These are phyloP conservation scores for Dascyllus trimaculatus DNA, from an alignment of 2,113 vertebrate genomes.

Conservation along the genomic window DNA sequence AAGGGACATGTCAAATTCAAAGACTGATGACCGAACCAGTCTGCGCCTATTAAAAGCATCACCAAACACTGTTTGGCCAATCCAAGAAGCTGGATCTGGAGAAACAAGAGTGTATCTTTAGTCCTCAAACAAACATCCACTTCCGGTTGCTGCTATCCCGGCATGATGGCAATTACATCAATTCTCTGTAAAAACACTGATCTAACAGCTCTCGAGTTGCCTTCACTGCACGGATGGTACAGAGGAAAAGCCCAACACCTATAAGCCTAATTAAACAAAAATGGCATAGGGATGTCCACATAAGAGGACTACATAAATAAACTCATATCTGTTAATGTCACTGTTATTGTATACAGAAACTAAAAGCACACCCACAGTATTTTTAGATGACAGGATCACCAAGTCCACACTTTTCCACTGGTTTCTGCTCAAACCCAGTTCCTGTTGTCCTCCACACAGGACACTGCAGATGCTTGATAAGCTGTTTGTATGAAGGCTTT, in stretches of 20 bases:
- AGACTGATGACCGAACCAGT: constrained; percentile 83
- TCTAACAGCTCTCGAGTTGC: constrained; percentile 56
- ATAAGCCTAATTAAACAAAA: constrained; percentile 52
- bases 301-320: constrained; percentile 22
- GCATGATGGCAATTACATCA: constrained; percentile 79
- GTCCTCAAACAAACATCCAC: constrained; percentile 76
- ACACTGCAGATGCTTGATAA: constrained; percentile 75
- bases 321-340: constrained; percentile 5
- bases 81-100: constrained; percentile 79
- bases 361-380: constrained; percentile 65
- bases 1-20: constrained; percentile 78
- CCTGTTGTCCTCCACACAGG: constrained; percentile 74
- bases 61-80: constrained; percentile 75
- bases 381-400: constrained; percentile 79
- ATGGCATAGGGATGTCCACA: neutral
- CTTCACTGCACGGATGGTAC: constrained; percentile 4
- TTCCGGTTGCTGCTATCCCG: constrained; percentile 50
- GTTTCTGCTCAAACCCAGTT: constrained; percentile 73
- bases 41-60: constrained; percentile 82
- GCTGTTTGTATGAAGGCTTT: constrained; percentile 48
- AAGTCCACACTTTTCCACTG: constrained; percentile 69
- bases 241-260: constrained; percentile 32
- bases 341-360: constrained; percentile 20
- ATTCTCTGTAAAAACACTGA: constrained; percentile 74
- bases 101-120: constrained; percentile 77